phyloP scores from a whole-genome alignment of 2,888 invertebrate species.

The Caradrina kadenii region DNA sequence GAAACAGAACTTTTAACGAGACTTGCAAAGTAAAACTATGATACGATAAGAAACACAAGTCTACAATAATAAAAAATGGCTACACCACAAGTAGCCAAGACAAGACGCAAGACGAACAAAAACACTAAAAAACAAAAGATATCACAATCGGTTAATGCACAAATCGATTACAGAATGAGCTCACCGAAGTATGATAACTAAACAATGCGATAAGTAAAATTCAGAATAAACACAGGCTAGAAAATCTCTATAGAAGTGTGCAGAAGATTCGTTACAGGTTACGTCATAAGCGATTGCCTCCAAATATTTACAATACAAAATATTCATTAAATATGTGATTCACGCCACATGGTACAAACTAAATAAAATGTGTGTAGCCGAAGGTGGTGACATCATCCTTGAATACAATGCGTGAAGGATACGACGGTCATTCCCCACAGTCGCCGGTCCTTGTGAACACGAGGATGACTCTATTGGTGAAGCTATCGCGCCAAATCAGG shows the following conservation, averaged over 20 bases:
- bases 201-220: constrained; percentile 70
- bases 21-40: not conserved
- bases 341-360: constrained; percentile 64
- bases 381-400: constrained; percentile 70
- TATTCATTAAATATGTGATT: constrained; percentile 59
- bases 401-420: constrained; percentile 64
- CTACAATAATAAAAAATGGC: not conserved
- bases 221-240: constrained; percentile 35
- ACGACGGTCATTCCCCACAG: constrained; percentile 66
- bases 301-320: constrained; percentile 62
- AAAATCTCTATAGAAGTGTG: constrained; percentile 23
- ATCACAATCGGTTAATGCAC: constrained; percentile 68
- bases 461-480: constrained; percentile 28
- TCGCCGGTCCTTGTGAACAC: constrained; percentile 39
- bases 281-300: constrained; percentile 29
- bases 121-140: constrained; percentile 54
- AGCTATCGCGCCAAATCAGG: constrained; percentile 34
- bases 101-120: constrained; percentile 22
- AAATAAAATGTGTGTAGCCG: constrained; percentile 64
- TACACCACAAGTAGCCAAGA: constrained; percentile 17
- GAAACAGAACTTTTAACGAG: constrained; percentile 17
- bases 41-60: constrained; percentile 2
- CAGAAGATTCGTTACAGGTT: constrained; percentile 18
- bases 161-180: constrained; percentile 71
- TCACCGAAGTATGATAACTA: constrained; percentile 67